Evolutionary conservation across 2,113 vertebrate species (phyloP), one percentile per base, ranked within the genome.

Genomic region (Neodontobutis hainanensis): DNA sequence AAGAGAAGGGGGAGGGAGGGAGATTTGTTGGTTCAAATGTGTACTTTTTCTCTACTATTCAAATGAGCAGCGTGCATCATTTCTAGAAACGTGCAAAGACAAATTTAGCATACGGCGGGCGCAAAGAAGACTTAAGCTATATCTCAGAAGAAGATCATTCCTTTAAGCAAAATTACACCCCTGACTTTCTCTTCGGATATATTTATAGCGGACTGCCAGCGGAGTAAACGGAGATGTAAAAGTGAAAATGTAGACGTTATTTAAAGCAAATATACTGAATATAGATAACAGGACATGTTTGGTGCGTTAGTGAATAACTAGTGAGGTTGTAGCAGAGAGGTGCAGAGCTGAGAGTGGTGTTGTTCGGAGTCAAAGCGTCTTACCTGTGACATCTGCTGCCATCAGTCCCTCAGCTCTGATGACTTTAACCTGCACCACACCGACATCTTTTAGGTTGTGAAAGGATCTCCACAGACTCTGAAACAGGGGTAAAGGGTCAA

Each of bases 321-420:
- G 53, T 32, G 52, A 62, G 44, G 55, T 36, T 40, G 44, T 35
- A 11, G 19, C 9, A 27, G 11, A 47, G 16, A 60, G 36, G 48
- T 19, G 9, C 60, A 61, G 61, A 65, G 56, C 51, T 59, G 42
- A 19, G 0, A 19, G 46, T 57, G 43, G 11, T 49, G 35, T 35
- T 74, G 45, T 81, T 71, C 57, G 48, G 61, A 46, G 50, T 11
- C 52, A 9, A 64, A 57, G 65, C 69, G 61, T 63, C 85, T 92
- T 93, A 95, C 97, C 97, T 93, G 95, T 99, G 88, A 99, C 96
- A 78, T 99, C 97, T 77, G 97, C 97, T 45, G 95, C 96, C 97
- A 98, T 97, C 91, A 99, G 92, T 52, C 96, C 96, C 91, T 99
- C 97, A 42, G 97, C 97, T 81, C 94, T 92, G 92, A 98, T 97